Base-by-base conservation (phyloP, 2,797 vertebrate species). In the Muscicapa comitata region DNA sequence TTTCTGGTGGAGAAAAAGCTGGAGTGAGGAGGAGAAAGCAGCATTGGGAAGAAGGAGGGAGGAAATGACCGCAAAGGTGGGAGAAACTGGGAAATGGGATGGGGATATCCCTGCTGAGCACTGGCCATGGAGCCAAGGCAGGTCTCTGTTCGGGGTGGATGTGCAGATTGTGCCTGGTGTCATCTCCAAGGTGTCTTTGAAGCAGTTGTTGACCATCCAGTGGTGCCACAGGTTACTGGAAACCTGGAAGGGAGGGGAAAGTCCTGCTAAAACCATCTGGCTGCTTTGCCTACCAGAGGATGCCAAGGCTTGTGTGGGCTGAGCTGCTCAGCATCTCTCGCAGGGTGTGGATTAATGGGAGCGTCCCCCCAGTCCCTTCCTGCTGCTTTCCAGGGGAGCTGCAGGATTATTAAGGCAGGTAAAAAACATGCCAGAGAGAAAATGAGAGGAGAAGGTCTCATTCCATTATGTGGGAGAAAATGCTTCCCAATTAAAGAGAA, bases 401-500 rank as follows among this genome's bases (percentile, higher is more conserved):
- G 51, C 54, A 23, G 77, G 63, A 81, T 86, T 85, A 21, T 90
- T 87, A 79, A 94, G 18, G 65, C 71, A 79, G 76, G 62, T 80
- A 75, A 76, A 96, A 51, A 93, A 89, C n/a, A 59, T 0, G 3
- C 19, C 4, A 29, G 15, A 0, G 10, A 90, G 86, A 70, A 96
- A 71, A 73, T 48, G 76, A 82, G 67, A 50, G 72, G 72, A 93
- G 71, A 88, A 72, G 62, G 75, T 71, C 93, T 93, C 35, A 18
- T 91, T 87, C 88, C 82, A 62, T 97, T 95, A 93, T 87, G 70
- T 45, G 17, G 74, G 74, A 95, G 86, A 92, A 95, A 95, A 94
- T 92, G 75, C 59, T 33, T 74, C 87, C 70, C 90, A 85, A 63
- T 92, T 95, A 92, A 96, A 86, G 89, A 48, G 89, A 94, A 87